A percentile compares a stretch with the other conserved stretches of the same genome.
Conservation (phyloP, 2,113 vertebrate genomes). For the Coryphaenoides rupestris region DNA sequence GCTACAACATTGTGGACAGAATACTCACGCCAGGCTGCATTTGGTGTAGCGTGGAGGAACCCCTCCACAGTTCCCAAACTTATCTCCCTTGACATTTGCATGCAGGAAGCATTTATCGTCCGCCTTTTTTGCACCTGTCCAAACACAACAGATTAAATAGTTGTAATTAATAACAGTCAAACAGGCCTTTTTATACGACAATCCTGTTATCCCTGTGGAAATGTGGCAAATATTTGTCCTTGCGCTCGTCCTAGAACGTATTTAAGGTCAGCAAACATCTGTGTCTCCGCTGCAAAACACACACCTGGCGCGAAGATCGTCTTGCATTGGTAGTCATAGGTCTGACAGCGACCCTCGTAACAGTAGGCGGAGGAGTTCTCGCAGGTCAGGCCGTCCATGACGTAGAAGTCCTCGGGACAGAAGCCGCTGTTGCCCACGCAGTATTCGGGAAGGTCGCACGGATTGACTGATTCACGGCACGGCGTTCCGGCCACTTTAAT, state of each 20-base stretch:
- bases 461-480: slow-evolving; percentile 68
- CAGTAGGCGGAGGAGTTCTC: slow-evolving; percentile 72
- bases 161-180: not conserved
- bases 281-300: not conserved
- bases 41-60: slow-evolving; percentile 24
- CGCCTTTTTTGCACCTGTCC: slow-evolving; percentile 76
- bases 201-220: not conserved
- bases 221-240: not conserved
- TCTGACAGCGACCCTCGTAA: slow-evolving; percentile 84
- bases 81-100: slow-evolving; percentile 71
- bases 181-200: not conserved
- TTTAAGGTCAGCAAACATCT: not conserved
- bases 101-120: slow-evolving; percentile 72
- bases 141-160: slow-evolving; percentile 1
- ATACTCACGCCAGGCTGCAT: slow-evolving; percentile 76
- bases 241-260: not conserved
- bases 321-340: slow-evolving; percentile 79
- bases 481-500: slow-evolving; percentile 71
- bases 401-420: slow-evolving; percentile 77
- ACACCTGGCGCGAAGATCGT: slow-evolving; percentile 77
- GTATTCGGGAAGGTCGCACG: slow-evolving; percentile 85
- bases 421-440: slow-evolving; percentile 70
- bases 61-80: slow-evolving; percentile 84
- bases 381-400: slow-evolving; percentile 82
- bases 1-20: too few relatives aligned